Percentiles rank a stretch among this genome's conserved stretches.
These are phyloP conservation scores for Stigmatopora argus DNA, from an alignment of 2,113 vertebrate species.

Conservation along the genomic window DNA sequence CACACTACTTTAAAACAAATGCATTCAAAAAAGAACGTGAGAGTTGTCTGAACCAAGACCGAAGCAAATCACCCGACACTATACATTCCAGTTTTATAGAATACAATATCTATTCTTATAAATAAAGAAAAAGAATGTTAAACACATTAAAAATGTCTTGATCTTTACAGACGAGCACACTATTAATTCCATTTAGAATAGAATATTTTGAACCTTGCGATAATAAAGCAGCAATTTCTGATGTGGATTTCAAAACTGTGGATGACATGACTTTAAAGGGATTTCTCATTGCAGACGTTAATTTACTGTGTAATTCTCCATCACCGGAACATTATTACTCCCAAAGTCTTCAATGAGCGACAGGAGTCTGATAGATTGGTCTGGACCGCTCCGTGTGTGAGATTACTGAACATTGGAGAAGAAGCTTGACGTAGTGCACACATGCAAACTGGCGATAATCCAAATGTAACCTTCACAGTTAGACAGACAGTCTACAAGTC, in stretches of 20 bases:
- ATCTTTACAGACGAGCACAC: slow-evolving; percentile 13
- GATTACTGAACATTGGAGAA: neutral
- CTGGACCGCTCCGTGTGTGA: neutral
- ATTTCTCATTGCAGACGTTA: neutral
- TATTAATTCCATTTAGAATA: neutral
- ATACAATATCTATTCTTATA: too few relatives aligned
- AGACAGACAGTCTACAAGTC: neutral
- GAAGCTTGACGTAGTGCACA: neutral
- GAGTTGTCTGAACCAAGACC: neutral
- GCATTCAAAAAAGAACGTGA: slow-evolving; percentile 8
- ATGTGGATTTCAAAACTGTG: neutral
- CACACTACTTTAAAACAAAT: slow-evolving; percentile 2
- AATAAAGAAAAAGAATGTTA: neutral
- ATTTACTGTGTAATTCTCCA: neutral
- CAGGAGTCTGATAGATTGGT: neutral
- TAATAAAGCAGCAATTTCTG: neutral
- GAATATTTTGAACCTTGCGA: neutral
- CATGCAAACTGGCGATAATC: neutral
- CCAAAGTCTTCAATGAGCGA: slow-evolving; percentile 1
- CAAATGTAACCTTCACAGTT: neutral
- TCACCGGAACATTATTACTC: neutral
- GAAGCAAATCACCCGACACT: neutral
- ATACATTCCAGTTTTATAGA: too few relatives aligned
- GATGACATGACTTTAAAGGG: neutral
- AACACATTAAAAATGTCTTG: neutral